Evolutionary conservation across 2,113 vertebrate species (phyloP).

Genomic region (Anser cygnoides): DNA sequence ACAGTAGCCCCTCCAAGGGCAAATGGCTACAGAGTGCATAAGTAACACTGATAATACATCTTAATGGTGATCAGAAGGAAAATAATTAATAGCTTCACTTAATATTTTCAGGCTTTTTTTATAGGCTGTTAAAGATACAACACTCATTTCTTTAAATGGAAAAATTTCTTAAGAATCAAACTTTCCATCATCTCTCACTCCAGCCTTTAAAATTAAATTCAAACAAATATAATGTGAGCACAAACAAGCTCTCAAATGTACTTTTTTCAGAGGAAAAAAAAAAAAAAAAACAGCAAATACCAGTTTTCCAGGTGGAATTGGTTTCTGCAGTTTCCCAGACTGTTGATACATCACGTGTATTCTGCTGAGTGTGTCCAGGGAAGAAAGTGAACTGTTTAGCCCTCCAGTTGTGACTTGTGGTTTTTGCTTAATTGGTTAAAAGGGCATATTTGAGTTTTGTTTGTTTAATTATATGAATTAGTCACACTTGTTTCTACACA

Average conservation of each 20-base stretch:
- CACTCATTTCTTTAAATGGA: not conserved
- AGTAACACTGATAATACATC: not conserved
- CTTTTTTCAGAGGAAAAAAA: not conserved
- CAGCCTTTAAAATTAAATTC: not conserved
- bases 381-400: not conserved
- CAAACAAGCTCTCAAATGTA: not conserved
- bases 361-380: not conserved
- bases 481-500: not conserved
- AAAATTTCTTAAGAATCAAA: not conserved
- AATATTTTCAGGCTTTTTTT: not conserved
- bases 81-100: not conserved
- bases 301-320: not conserved
- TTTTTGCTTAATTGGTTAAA: not conserved
- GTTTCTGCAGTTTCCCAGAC: not conserved
- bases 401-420: not conserved
- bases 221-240: not conserved
- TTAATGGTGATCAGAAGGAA: not conserved
- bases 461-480: not conserved
- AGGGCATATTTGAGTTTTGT: not conserved
- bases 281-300: not conserved
- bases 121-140: not conserved
- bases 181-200: not conserved
- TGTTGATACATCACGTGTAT: not conserved
- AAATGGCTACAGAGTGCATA: not conserved
- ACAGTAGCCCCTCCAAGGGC: not conserved